phyloP scores from a whole-genome alignment of 2,113 vertebrate genomes.

The Planiliza haematocheilus region DNA sequence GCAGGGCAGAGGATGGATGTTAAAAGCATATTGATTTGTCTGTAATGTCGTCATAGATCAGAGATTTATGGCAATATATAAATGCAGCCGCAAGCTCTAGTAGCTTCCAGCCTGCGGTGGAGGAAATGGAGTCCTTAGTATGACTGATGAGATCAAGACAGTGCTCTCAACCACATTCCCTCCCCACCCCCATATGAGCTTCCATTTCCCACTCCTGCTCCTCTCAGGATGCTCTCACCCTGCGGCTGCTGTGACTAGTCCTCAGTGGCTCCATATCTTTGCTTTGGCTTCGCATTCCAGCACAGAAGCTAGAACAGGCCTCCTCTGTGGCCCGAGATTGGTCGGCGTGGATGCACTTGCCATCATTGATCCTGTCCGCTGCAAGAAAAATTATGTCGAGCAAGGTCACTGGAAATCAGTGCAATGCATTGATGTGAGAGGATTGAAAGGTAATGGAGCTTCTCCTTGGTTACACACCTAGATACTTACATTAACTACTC shows the following conservation, averaged over 20 bases:
- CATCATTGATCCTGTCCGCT: constrained; percentile 28
- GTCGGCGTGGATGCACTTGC: constrained; percentile 30
- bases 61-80: constrained; percentile 81
- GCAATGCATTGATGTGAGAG: constrained; percentile 30
- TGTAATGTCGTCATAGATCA: constrained; percentile 84
- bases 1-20: constrained; percentile 81
- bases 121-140: constrained; percentile 81
- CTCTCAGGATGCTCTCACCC: constrained; percentile 61
- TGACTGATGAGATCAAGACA: constrained; percentile 80
- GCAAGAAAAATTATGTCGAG: constrained; percentile 60
- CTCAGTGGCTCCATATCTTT: constrained; percentile 60
- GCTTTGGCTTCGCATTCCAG: constrained; percentile 60
- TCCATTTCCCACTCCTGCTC: constrained; percentile 61
- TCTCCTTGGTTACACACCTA: constrained; percentile 33
- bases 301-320: constrained; percentile 54
- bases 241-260: constrained; percentile 59
- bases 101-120: constrained; percentile 72
- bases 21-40: constrained; percentile 88
- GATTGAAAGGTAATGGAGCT: constrained; percentile 53
- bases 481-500: constrained; percentile 35
- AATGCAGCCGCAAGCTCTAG: constrained; percentile 74
- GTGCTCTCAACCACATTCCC: constrained; percentile 64
- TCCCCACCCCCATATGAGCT: constrained; percentile 18
- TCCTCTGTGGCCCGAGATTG: constrained; percentile 48
- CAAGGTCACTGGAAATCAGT: constrained; percentile 69